A percentile compares a stretch with the other conserved stretches of the same genome.
Evolutionary conservation across 2,797 vertebrate genomes (phyloP).

Genomic region (Tragopan temminckii): DNA sequence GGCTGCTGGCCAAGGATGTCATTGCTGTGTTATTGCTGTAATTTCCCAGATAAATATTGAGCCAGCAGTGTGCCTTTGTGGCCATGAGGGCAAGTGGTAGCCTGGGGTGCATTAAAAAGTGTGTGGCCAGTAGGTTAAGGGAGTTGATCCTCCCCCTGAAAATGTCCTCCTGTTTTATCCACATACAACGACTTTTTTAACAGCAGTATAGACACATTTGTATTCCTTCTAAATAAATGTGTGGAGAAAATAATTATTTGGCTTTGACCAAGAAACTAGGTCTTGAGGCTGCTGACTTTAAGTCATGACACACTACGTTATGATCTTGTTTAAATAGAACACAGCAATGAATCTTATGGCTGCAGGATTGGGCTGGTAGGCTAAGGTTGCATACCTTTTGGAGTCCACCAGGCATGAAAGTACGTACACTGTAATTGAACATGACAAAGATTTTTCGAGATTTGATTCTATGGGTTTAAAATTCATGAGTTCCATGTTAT

Average conservation of each 20-base stretch:
- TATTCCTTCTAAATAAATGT: not conserved
- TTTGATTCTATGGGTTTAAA: not conserved
- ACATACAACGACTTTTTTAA: not conserved
- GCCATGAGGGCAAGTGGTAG: not conserved
- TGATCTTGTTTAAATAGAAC: not conserved
- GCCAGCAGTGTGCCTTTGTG: not conserved
- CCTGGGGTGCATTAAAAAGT: not conserved
- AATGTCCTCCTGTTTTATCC: not conserved
- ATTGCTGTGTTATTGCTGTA: not conserved
- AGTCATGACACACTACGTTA: not conserved
- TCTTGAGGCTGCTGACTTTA: not conserved
- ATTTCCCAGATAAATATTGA: not conserved
- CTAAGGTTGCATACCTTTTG: not conserved
- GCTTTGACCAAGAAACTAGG: not conserved
- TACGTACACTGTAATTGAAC: not conserved
- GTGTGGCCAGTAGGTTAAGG: not conserved
- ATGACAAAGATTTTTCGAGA: not conserved
- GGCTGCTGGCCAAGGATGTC: not conserved
- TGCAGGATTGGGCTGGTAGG: not conserved
- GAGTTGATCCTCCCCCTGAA: not conserved
- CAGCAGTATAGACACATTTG: not conserved
- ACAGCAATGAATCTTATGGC: fast-evolving
- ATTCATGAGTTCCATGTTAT: not conserved
- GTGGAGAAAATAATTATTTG: not conserved
- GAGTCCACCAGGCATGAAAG: not conserved